Evolutionary conservation across 2,797 vertebrate species (phyloP).

Genomic region (Ctenosaura bakeri): DNA sequence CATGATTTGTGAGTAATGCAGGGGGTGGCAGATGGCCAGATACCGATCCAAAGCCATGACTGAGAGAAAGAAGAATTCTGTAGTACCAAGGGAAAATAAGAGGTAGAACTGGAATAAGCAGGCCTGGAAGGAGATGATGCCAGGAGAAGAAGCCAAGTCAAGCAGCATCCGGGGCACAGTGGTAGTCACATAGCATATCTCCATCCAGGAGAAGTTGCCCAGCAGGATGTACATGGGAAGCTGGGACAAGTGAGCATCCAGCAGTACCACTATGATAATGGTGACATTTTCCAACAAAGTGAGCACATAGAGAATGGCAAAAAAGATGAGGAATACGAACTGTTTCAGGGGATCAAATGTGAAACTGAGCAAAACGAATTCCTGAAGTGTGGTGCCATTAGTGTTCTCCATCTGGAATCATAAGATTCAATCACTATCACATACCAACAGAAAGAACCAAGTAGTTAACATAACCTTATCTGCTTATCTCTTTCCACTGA

Average conservation of each 20-base stretch:
- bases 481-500: not conserved
- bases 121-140: constrained; percentile 51
- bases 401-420: not conserved
- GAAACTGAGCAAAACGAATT: constrained; percentile 3
- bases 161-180: constrained; percentile 69
- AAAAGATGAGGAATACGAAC: not conserved
- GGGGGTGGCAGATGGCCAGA: constrained; percentile 67
- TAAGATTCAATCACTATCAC: not conserved
- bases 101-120: constrained; percentile 70
- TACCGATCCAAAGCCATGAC: constrained; percentile 72
- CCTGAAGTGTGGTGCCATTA: not conserved
- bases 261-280: constrained; percentile 43
- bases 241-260: constrained; percentile 45
- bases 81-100: constrained; percentile 68
- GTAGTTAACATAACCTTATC: too few relatives aligned
- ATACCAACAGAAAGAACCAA: not conserved
- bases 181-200: constrained; percentile 63
- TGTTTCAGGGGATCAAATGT: not conserved
- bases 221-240: constrained; percentile 68
- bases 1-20: constrained; percentile 64
- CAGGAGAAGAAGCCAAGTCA: constrained; percentile 57
- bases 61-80: constrained; percentile 70
- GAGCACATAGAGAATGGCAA: constrained; percentile 41
- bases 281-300: constrained; percentile 56
- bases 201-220: constrained; percentile 67